These are phyloP conservation scores for Cinara cedri DNA, from an alignment of 2,888 invertebrate genomes.

Conservation along the genomic window DNA sequence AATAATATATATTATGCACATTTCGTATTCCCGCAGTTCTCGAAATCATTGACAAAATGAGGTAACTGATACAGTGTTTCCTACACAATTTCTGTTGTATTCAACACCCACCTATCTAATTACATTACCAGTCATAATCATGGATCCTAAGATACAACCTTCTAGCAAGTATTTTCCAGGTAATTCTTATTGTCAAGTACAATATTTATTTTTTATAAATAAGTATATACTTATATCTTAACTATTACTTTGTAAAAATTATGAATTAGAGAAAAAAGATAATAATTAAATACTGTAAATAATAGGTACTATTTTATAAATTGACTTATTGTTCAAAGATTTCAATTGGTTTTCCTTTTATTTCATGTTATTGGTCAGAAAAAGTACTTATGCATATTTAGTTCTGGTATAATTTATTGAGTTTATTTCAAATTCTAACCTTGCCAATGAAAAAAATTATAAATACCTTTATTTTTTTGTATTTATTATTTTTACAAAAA, in stretches of 20 bases:
- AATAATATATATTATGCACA: not conserved
- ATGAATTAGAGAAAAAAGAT: no score
- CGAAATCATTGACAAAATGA: slow-evolving; percentile 13
- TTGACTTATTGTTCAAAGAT: no score
- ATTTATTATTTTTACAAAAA: no score
- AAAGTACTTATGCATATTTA: no score
- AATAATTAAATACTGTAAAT: no score
- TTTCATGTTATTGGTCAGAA: not conserved
- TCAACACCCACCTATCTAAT: not conserved
- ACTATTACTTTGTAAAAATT: no score
- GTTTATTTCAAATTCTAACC: no score
- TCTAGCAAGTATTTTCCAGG: slow-evolving; percentile 49
- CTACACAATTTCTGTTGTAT: not conserved
- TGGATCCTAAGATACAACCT: slow-evolving; percentile 46
- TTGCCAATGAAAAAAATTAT: no score
- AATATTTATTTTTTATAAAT: not conserved
- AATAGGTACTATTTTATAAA: no score
- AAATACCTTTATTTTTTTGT: no score
- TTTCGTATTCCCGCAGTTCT: not conserved
- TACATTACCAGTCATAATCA: not conserved
- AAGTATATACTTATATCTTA: no score
- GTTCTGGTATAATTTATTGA: no score
- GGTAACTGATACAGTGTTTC: not conserved
- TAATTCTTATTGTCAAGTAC: not conserved
- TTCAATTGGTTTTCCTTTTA: not conserved